phyloP scores from a whole-genome alignment of 2,797 vertebrate genomes.

The Ctenochaetus hawaiiensis region DNA sequence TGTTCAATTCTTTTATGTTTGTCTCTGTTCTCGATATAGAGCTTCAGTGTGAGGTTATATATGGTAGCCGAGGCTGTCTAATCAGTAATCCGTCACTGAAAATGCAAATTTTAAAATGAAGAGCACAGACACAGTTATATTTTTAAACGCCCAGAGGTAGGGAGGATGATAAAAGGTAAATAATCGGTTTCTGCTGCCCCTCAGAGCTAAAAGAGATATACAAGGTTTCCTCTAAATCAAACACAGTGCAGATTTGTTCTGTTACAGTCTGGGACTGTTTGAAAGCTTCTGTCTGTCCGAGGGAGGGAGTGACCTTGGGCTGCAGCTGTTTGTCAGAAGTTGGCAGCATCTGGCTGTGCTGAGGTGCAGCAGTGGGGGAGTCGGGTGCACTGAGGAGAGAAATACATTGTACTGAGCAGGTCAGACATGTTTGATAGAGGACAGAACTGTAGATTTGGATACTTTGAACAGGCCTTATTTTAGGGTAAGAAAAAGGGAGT shows the following conservation, averaged over 20 bases:
- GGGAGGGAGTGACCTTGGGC: slow-evolving; percentile 59
- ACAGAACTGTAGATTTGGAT: slow-evolving; percentile 5
- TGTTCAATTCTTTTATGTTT: slow-evolving; percentile 39
- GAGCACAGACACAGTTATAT: slow-evolving; percentile 24
- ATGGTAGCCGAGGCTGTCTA: slow-evolving; percentile 47
- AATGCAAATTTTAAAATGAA: slow-evolving; percentile 30
- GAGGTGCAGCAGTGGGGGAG: slow-evolving; percentile 24
- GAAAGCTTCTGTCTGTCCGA: slow-evolving; percentile 44
- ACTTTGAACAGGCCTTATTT: slow-evolving; percentile 3
- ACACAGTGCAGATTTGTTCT: slow-evolving; percentile 20
- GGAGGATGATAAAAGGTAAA: slow-evolving; percentile 30
- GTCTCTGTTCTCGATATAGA: slow-evolving; percentile 60
- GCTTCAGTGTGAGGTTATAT: slow-evolving; percentile 48
- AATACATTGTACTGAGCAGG: slow-evolving; percentile 44
- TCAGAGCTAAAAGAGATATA: slow-evolving; percentile 23
- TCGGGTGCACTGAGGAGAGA: slow-evolving; percentile 16
- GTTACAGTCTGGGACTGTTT: slow-evolving; percentile 39
- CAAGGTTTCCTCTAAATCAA: slow-evolving; percentile 15
- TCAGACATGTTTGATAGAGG: slow-evolving; percentile 24
- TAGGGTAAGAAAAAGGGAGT: not conserved
- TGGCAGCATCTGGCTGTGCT: slow-evolving; percentile 64
- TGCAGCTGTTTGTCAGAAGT: slow-evolving; percentile 71
- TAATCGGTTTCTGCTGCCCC: slow-evolving; percentile 31
- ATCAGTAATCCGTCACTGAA: slow-evolving; percentile 47
- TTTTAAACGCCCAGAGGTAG: slow-evolving; percentile 39